Conservation (phyloP, 1,140 invertebrate genomes). For the Cotesia glomerata region DNA sequence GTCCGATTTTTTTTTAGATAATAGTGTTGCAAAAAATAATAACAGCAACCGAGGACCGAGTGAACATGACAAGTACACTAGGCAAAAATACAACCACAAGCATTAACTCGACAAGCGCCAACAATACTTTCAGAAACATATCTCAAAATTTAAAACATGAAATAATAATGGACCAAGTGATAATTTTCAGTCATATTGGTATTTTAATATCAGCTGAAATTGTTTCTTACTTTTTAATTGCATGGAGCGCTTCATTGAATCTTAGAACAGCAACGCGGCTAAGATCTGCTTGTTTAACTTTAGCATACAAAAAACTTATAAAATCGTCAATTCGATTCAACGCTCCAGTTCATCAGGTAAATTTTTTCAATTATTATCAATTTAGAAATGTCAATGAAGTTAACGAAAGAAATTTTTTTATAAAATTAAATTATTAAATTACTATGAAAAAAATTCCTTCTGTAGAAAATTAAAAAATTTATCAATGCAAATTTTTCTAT, state of each 20-base stretch:
- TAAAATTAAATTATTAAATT: no score
- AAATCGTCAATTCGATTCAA: constrained; percentile 39
- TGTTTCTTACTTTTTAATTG: constrained; percentile 39
- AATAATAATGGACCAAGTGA: constrained; percentile 34
- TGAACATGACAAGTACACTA: not conserved
- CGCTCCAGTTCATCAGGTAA: constrained; percentile 41
- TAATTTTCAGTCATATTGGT: constrained; percentile 33
- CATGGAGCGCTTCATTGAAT: constrained; percentile 39
- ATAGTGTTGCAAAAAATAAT: constrained; percentile 33
- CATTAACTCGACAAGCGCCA: not conserved
- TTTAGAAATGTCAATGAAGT: not conserved
- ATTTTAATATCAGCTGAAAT: constrained; percentile 35
- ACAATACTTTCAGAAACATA: not conserved
- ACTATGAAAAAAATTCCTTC: no score
- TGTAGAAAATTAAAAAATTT: no score
- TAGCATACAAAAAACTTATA: constrained; percentile 41
- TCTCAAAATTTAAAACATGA: constrained; percentile 13
- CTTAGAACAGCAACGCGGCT: constrained; percentile 42
- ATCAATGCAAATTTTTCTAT: no score
- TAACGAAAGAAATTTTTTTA: constrained; percentile 2
- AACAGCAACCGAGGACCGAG: constrained; percentile 24
- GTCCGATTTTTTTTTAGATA: constrained; percentile 22
- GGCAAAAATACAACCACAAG: not conserved
- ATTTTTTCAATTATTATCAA: not conserved
- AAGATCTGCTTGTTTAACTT: constrained; percentile 41